Conservation (phyloP, 2,888 invertebrate genomes). For the Ceriagrion tenellum region DNA sequence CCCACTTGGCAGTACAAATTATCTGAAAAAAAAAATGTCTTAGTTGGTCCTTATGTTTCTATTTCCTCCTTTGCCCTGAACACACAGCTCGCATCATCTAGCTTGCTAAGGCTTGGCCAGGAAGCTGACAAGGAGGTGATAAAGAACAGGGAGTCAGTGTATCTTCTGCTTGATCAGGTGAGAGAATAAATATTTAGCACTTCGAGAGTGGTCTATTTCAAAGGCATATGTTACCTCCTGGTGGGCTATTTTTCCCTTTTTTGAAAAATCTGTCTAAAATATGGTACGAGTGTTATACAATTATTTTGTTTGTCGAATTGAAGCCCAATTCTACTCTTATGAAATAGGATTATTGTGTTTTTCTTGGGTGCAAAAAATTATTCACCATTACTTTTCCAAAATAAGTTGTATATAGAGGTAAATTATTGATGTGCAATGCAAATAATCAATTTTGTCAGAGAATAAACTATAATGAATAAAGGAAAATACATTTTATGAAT, state of each 20-base stretch:
- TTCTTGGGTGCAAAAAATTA: too few relatives aligned
- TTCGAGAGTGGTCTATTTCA: background rate
- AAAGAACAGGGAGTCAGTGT: conserved; percentile 97
- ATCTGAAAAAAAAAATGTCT: background rate
- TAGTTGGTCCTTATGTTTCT: background rate
- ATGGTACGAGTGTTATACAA: conserved; percentile 8
- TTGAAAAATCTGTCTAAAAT: background rate
- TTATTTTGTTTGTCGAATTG: too few relatives aligned
- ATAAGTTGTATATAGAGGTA: too few relatives aligned
- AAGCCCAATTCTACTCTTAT: too few relatives aligned
- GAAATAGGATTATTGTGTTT: too few relatives aligned
- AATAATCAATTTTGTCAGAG: too few relatives aligned
- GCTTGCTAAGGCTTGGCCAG: conserved; percentile 94
- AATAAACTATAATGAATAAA: too few relatives aligned
- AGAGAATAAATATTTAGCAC: conserved; percentile 70
- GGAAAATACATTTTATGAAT: too few relatives aligned
- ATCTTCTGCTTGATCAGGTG: conserved; percentile 92
- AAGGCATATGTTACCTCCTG: background rate
- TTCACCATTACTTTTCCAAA: too few relatives aligned
- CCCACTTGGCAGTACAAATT: background rate
- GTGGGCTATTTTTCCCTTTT: too few relatives aligned
- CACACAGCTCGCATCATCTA: conserved; percentile 92
- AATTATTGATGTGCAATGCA: too few relatives aligned
- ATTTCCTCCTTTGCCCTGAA: conserved; percentile 66
- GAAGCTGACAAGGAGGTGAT: conserved; percentile 97